Base-by-base conservation (phyloP, 1,140 invertebrate genomes). In the Drosophila parvula region DNA sequence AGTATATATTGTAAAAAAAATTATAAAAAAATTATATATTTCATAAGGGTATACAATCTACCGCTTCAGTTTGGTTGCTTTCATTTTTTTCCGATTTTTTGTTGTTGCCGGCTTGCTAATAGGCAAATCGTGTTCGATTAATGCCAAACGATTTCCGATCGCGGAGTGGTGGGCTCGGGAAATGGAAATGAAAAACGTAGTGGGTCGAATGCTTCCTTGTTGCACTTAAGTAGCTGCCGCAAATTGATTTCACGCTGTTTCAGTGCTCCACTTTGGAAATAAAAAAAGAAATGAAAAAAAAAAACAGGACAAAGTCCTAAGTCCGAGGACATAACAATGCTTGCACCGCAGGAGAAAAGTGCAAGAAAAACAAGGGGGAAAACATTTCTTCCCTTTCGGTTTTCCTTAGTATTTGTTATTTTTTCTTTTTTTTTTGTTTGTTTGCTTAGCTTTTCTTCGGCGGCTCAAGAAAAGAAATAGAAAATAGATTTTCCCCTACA, bases 161-260 rank as follows among this genome's bases (percentile, higher is more conserved):
- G 73, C 27, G 18, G 16, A 70, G 58, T 79, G 69, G 61, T 55
- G 51, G 30, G 65, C 53, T 5, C 47, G 61, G 75, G 67, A 44
- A 55, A 47, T 34, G 60, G 55, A 60, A 70, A 64, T 86, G 67
- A 71, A 38, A 60, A 70, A 55, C 78, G 67, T 70, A 76, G 79
- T 71, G 63, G 38, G 44, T 53, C 51, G 53, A 38, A 50, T 57
- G 59, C 48, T 77, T 77, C 62, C 74, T 67, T 79, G 74, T 84
- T 89, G 80, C 85, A 84, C 85, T 89, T 89, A 89, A 89, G 84
- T 89, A 89, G 84, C 84, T 89, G 85, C 85, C 81, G 73, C 84
- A 89, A 89, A 89, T 89, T 89, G 84, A 89, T 89, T 89, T 89
- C 84, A 81, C 65, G 84, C 84, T 84, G 80, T 59, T 68, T 55